Conservation (phyloP, 2,888 invertebrate species). For the Papilio demoleus region DNA sequence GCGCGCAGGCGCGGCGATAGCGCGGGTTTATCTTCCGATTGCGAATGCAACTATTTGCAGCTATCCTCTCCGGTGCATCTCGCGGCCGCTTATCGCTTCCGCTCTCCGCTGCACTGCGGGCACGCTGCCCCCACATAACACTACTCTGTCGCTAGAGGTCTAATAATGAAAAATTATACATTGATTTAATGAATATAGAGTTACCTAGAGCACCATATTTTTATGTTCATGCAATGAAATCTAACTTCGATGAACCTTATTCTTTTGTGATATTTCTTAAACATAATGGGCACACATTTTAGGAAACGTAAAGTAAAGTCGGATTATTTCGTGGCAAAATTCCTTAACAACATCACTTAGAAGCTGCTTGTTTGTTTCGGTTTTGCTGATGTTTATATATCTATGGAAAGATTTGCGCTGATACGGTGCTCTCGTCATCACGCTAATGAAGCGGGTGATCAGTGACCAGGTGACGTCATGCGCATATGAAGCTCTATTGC, state of each 20-base stretch:
- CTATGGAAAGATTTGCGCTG: conserved; percentile 28
- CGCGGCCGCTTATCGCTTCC: conserved; percentile 56
- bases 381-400: conserved; percentile 55
- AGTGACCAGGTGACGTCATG: conserved; percentile 20
- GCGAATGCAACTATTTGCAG: conserved; percentile 76
- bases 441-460: conserved; percentile 42
- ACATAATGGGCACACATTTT: neutral
- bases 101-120: conserved; percentile 48
- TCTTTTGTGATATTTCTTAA: no score
- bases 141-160: neutral
- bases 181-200: no score
- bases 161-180: neutral
- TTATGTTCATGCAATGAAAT: neutral
- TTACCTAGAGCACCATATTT: neutral
- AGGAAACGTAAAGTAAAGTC: neutral
- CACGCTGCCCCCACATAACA: neutral
- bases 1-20: conserved; percentile 64
- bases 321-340: neutral
- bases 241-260: neutral
- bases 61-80: conserved; percentile 62
- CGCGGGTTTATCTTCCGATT: conserved; percentile 79
- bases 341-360: neutral
- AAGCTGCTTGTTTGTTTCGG: conserved; percentile 49
- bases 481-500: conserved; percentile 28
- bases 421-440: conserved; percentile 42